Conservation (phyloP, 2,888 invertebrate genomes). For the Andrena trimmerana region DNA sequence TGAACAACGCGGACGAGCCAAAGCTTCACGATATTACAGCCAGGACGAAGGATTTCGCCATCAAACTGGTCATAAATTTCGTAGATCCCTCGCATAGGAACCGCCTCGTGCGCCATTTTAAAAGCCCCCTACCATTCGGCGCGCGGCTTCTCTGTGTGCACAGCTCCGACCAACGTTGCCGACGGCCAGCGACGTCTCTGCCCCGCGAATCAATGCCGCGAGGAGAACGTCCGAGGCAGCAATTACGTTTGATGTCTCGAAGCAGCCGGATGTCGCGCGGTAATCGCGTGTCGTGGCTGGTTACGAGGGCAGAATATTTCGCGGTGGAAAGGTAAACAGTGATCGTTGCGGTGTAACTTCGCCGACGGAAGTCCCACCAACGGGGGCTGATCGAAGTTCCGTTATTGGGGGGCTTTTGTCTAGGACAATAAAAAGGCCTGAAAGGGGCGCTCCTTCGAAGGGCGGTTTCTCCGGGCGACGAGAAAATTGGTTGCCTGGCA, state of each 20-base stretch:
- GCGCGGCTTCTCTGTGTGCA: constrained; percentile 1
- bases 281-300: constrained; percentile 29
- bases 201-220: constrained; percentile 21
- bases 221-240: constrained; percentile 19
- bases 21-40: background rate
- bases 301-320: background rate
- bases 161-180: background rate
- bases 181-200: background rate
- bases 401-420: background rate
- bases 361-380: background rate
- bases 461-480: background rate
- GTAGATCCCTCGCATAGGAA: background rate
- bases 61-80: constrained; percentile 9
- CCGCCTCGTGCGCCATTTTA: constrained; percentile 29
- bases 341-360: constrained; percentile 15
- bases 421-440: background rate
- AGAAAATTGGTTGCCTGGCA: constrained; percentile 1
- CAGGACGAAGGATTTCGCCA: background rate
- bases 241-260: constrained; percentile 40
- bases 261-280: constrained; percentile 23
- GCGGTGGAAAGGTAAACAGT: constrained; percentile 20
- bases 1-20: background rate
- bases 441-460: background rate
- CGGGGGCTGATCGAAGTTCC: background rate
- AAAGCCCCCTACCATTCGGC: background rate